Evolutionary conservation across 2,113 vertebrate genomes (phyloP).

Genomic region (Melanocharis versteri): DNA sequence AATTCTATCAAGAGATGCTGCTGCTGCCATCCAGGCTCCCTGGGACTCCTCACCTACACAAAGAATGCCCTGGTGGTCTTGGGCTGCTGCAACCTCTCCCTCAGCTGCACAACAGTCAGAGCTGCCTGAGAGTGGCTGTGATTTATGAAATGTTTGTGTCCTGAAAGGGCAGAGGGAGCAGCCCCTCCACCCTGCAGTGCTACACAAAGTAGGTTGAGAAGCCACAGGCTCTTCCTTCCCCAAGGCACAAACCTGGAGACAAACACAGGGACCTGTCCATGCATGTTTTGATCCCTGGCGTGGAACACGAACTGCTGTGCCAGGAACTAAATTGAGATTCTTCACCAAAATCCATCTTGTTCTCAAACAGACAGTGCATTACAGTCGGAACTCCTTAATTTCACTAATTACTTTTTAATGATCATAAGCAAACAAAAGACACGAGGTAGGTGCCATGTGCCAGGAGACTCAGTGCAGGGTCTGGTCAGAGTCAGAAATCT

Average conservation of each 20-base stretch:
- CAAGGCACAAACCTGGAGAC: neutral
- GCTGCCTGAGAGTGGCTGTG: neutral
- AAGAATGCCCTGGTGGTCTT: neutral
- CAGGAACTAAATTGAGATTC: neutral
- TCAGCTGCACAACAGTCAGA: neutral
- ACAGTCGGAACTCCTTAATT: conserved; percentile 16
- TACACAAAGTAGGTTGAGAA: neutral
- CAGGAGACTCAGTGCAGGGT: neutral
- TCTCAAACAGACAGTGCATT: neutral
- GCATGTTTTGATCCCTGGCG: neutral
- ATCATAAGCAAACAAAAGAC: conserved; percentile 44
- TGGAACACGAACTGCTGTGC: neutral
- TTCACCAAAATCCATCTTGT: neutral
- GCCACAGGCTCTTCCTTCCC: neutral
- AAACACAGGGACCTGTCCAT: neutral
- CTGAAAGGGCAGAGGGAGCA: neutral
- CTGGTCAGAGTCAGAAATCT: conserved; percentile 11
- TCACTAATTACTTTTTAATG: conserved; percentile 73
- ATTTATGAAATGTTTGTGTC: neutral
- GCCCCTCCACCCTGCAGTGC: neutral
- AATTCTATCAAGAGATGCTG: neutral
- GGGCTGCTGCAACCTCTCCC: neutral
- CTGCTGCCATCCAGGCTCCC: neutral
- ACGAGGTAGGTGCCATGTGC: neutral
- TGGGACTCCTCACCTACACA: neutral